Evolutionary conservation across 1,140 invertebrate species (phyloP), one percentile per base, ranked within the genome.

Genomic region (Cotesia chilonis): DNA sequence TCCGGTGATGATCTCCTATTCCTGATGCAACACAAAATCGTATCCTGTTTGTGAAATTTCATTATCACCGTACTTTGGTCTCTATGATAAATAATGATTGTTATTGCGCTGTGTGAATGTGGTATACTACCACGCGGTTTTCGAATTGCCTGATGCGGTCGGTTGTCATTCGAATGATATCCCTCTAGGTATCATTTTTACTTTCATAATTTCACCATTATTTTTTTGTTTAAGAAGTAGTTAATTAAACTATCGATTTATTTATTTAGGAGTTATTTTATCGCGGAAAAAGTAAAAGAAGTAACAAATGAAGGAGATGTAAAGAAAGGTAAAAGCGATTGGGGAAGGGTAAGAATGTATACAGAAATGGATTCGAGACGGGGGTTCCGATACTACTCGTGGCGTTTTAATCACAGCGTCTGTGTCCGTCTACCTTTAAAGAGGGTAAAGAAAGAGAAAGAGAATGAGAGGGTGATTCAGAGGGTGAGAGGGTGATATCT

Each of bases 371-470:
- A 76, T 70, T 65, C 64, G 72, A 68, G 70, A 57, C 73, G 76
- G 71, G 79, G 75, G 76, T 72, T 70, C 52, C 60, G 35, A 74
- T 69, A 68, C 41, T 47, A 47, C 71, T 69, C 68, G 72, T 67
- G 78, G 77, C 75, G 81, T 80, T 82, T 82, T 83, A 83, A 82
- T 83, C 81, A 82, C 78, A 74, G 77, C 77, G 77, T 77, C 77
- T 69, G 74, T 79, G 81, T 79, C 78, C 78, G 76, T 76, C 79
- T 80, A 75, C 66, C 66, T 68, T 51, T 28, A 68, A 12, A 55
- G 47, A 28, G 51, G 7, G 66, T 4, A 51, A 47, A 55, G 14
- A 65, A n/a, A 38, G 61, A 37, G 37, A 61, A 52, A 14, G 5
- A 5, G 20, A 57, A 36, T n/a, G 35, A 3, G 6, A 41, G 35